Evolutionary conservation across 2,888 invertebrate species (phyloP).

Genomic region (Cotesia congregata): DNA sequence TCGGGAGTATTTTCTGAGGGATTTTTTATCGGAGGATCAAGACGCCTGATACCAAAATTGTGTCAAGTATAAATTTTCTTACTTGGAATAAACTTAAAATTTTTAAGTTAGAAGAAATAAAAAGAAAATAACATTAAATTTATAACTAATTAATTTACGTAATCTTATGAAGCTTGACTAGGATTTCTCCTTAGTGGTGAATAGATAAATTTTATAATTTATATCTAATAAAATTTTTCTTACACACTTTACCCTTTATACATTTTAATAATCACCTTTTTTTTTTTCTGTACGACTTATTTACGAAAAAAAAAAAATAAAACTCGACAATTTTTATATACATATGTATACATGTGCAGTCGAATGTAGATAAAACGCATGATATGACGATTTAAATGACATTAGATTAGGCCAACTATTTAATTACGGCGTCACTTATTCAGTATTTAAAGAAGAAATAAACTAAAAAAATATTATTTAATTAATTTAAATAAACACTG

Average conservation of each 20-base stretch:
- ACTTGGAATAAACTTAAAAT: background rate
- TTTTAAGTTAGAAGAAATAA: background rate
- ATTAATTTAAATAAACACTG: background rate
- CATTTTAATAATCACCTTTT: constrained; percentile 43
- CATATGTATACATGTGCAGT: constrained; percentile 48
- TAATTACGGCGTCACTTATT: background rate
- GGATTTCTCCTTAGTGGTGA: constrained; percentile 61
- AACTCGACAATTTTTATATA: constrained; percentile 50
- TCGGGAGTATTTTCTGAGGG: too few species aligned
- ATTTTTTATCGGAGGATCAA: too few species aligned
- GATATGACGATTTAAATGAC: constrained; percentile 25
- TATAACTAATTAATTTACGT: constrained; percentile 16
- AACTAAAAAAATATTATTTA: constrained; percentile 1
- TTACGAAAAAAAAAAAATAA: constrained; percentile 30
- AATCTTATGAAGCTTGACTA: constrained; percentile 54
- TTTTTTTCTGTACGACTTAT: constrained; percentile 42
- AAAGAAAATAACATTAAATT: constrained; percentile 4
- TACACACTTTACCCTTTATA: constrained; percentile 48
- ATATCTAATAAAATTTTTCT: constrained; percentile 1
- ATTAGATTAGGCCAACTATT: background rate
- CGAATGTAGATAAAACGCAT: constrained; percentile 40
- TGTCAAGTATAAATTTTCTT: too few species aligned
- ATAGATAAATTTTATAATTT: constrained; percentile 51
- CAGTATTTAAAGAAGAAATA: background rate
- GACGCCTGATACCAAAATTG: too few species aligned